phyloP scores from a whole-genome alignment of 2,888 invertebrate species.

The Adineta ricciae region DNA sequence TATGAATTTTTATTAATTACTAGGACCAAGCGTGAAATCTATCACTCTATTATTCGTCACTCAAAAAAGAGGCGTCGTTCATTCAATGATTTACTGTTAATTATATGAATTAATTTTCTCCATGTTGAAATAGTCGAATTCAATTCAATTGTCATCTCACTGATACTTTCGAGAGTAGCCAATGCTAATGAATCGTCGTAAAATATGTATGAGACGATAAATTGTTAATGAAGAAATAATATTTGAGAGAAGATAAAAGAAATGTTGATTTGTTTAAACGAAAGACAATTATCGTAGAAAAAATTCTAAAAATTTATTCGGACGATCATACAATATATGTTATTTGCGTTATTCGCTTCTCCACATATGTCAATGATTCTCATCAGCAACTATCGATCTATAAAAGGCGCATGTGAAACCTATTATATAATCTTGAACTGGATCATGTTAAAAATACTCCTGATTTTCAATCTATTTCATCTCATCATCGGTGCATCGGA shows the following conservation, averaged over 20 bases:
- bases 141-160: no score
- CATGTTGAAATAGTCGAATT: background rate
- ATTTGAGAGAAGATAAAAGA: no score
- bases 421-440: background rate
- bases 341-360: background rate
- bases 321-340: no score
- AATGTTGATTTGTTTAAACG: no score
- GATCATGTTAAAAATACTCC: background rate
- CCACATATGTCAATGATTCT: background rate
- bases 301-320: no score
- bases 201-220: no score
- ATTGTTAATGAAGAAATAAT: no score
- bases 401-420: background rate
- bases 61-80: background rate
- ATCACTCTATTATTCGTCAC: background rate
- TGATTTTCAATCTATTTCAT: background rate
- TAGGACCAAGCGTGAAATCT: background rate
- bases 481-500: background rate
- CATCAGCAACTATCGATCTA: background rate
- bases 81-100: background rate
- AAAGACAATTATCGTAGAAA: no score
- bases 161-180: no score
- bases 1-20: background rate
- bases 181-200: no score
- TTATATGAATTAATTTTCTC: background rate